These are phyloP conservation scores for Parthenolecanium corni DNA, from an alignment of 2,888 invertebrate genomes.

Conservation along the genomic window DNA sequence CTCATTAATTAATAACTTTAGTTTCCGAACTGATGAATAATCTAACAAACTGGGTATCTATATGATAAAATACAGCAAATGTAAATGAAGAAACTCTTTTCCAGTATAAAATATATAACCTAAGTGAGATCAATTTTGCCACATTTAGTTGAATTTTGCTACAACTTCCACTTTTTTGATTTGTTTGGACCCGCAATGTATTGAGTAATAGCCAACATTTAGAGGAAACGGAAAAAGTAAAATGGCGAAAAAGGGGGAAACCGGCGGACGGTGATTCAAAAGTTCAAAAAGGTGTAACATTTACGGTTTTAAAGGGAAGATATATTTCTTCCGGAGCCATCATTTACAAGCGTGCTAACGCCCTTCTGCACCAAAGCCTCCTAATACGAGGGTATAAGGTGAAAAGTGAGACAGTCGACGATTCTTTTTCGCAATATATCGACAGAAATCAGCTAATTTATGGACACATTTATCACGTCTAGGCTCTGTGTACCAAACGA, in stretches of 20 bases:
- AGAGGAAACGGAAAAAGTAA: not conserved
- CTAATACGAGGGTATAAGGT: slow-evolving; percentile 17
- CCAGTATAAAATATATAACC: too few relatives aligned
- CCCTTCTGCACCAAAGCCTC: slow-evolving; percentile 3
- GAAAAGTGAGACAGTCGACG: slow-evolving; percentile 22
- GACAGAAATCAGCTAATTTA: slow-evolving; percentile 29
- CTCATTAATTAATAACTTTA: too few relatives aligned
- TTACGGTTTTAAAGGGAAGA: slow-evolving; percentile 22
- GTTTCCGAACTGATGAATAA: too few relatives aligned
- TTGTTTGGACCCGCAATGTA: not conserved
- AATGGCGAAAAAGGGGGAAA: not conserved
- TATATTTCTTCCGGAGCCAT: slow-evolving; percentile 15
- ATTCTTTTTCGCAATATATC: slow-evolving; percentile 21
- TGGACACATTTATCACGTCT: slow-evolving; percentile 25
- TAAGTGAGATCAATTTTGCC: too few relatives aligned
- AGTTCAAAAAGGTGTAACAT: slow-evolving; percentile 27
- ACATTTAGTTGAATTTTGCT: too few relatives aligned
- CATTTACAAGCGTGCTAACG: slow-evolving; percentile 27
- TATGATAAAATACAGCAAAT: too few relatives aligned
- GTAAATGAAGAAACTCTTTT: too few relatives aligned
- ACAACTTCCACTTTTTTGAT: too few relatives aligned
- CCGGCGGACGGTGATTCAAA: slow-evolving; percentile 8
- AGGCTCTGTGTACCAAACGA: slow-evolving; percentile 1
- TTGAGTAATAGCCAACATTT: slow-evolving; percentile 9
- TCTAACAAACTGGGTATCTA: too few relatives aligned